A percentile compares a stretch with the other conserved stretches of the same genome.
These are phyloP conservation scores for Fundulus diaphanus DNA, from an alignment of 2,797 vertebrate species.

Conservation along the genomic window DNA sequence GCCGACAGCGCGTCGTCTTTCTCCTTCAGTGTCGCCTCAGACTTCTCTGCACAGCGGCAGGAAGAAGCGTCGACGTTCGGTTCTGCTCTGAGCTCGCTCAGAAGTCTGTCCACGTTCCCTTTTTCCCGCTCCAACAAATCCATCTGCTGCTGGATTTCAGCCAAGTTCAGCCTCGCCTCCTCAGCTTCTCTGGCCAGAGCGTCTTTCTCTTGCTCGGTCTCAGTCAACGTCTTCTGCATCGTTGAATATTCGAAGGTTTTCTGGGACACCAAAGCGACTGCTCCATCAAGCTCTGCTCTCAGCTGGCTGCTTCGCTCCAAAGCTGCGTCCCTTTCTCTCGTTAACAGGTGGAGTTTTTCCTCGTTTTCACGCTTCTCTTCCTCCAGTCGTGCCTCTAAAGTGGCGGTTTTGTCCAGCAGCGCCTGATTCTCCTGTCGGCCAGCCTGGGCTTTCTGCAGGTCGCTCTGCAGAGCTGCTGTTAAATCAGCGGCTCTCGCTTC, in stretches of 20 bases:
- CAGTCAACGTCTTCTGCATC: conserved; percentile 46
- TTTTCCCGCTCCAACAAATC: conserved; percentile 76
- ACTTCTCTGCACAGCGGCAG: conserved; percentile 42
- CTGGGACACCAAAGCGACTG: conserved; percentile 56
- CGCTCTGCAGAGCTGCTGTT: conserved; percentile 60
- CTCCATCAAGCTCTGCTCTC: conserved; percentile 65
- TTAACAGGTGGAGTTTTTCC: conserved; percentile 44
- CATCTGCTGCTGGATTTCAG: conserved; percentile 60
- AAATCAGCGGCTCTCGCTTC: conserved; percentile 60
- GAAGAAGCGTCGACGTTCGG: conserved; percentile 37
- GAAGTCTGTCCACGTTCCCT: conserved; percentile 53
- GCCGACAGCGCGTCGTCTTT: conserved; percentile 16
- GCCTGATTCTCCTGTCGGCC: conserved; percentile 48
- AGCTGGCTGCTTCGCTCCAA: conserved; percentile 65
- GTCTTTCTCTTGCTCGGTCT: conserved; percentile 62
- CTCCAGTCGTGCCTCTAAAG: conserved; percentile 65
- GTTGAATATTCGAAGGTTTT: conserved; percentile 71
- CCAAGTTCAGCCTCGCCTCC: conserved; percentile 35
- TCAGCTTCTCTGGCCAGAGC: conserved; percentile 45
- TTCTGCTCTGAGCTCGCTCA: conserved; percentile 70
- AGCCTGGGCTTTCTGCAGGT: conserved; percentile 65
- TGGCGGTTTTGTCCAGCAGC: conserved; percentile 49
- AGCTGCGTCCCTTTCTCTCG: conserved; percentile 44
- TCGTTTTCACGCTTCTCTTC: conserved; percentile 59
- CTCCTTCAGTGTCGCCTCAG: conserved; percentile 55